A percentile compares a stretch with the other conserved stretches of the same genome.
Conservation (phyloP, 2,888 invertebrate genomes). For the Cryptocheilus praepositus region DNA sequence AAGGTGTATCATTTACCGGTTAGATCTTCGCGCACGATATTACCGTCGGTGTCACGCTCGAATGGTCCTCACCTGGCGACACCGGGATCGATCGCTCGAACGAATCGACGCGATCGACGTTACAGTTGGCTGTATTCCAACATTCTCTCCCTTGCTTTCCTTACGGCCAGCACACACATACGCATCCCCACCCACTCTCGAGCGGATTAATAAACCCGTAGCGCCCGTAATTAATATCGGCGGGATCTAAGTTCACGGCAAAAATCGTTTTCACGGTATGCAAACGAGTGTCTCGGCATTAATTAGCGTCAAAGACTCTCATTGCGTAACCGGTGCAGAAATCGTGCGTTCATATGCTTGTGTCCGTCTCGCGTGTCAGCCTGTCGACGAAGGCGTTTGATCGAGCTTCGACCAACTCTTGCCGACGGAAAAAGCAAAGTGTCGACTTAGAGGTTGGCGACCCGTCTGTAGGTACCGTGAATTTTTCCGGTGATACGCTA, state of each 20-base stretch:
- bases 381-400: slow-evolving; percentile 1
- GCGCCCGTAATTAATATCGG: slow-evolving; percentile 42
- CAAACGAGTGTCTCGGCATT: slow-evolving; percentile 53
- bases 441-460: too few relatives aligned
- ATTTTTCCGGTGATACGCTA: too few relatives aligned
- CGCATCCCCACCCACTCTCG: not conserved
- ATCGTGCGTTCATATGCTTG: slow-evolving; percentile 7
- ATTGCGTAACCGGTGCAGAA: slow-evolving; percentile 39
- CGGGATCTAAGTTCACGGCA: slow-evolving; percentile 41
- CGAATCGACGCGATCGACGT: slow-evolving; percentile 48
- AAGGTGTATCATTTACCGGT: not conserved
- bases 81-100: slow-evolving; percentile 36
- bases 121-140: slow-evolving; percentile 34
- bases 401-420: too few relatives aligned
- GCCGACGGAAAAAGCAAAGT: too few relatives aligned
- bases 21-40: not conserved
- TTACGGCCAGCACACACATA: not conserved
- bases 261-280: slow-evolving; percentile 53
- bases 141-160: slow-evolving; percentile 20
- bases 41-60: slow-evolving; percentile 1
- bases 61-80: slow-evolving; percentile 13
- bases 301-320: slow-evolving; percentile 58
- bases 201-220: slow-evolving; percentile 56
- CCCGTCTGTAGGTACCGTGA: too few relatives aligned
- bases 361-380: slow-evolving; percentile 17